phyloP scores from a whole-genome alignment of 2,888 invertebrate genomes.

The Sinotaia quadrata region DNA sequence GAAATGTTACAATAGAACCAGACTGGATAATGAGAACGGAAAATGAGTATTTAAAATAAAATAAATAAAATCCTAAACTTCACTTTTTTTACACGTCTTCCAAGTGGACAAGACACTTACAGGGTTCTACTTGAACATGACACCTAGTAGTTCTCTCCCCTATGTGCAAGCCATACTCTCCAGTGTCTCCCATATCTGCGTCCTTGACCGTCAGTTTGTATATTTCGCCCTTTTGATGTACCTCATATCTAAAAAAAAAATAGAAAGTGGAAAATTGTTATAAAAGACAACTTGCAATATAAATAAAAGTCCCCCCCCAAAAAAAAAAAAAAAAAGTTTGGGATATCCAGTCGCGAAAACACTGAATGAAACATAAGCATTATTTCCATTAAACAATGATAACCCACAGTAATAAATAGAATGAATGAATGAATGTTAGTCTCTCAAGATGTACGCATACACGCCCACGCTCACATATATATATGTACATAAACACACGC shows the following conservation, averaged over 20 bases:
- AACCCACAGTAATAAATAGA: too few relatives aligned
- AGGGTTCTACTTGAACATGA: constrained; percentile 55
- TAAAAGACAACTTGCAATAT: too few relatives aligned
- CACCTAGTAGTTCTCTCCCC: constrained; percentile 70
- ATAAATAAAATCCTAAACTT: too few relatives aligned
- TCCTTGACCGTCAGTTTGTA: constrained; percentile 80
- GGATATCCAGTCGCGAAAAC: too few relatives aligned
- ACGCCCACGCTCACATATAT: not conserved
- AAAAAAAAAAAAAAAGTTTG: too few relatives aligned
- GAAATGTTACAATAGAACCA: too few relatives aligned
- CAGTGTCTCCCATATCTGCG: constrained; percentile 71
- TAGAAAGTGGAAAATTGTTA: not conserved
- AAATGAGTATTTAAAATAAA: not conserved
- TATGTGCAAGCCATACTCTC: constrained; percentile 73
- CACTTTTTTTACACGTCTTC: too few relatives aligned
- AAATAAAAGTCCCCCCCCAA: too few relatives aligned
- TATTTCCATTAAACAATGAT: too few relatives aligned
- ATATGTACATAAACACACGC: not conserved
- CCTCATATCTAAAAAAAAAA: constrained; percentile 26
- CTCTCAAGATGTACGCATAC: not conserved
- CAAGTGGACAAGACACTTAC: constrained; percentile 31
- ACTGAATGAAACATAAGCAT: too few relatives aligned
- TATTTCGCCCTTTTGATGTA: constrained; percentile 76
- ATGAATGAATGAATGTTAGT: too few relatives aligned
- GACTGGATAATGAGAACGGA: not conserved